These are phyloP conservation scores for Caranx melampygus DNA, from an alignment of 2,113 vertebrate species.

Conservation along the genomic window DNA sequence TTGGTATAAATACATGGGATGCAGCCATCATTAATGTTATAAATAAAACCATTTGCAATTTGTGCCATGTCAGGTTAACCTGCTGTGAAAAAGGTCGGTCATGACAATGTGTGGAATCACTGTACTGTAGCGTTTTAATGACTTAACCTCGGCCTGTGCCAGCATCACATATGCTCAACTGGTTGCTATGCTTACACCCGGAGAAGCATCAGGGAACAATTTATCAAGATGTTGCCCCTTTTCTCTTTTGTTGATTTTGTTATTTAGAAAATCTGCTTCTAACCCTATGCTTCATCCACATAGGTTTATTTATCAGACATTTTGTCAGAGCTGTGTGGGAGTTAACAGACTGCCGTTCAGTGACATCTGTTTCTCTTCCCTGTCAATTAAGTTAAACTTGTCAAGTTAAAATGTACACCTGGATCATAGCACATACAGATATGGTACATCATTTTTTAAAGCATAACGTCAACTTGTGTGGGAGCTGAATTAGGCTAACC, in stretches of 20 bases:
- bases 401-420: not conserved
- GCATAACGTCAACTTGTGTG: conserved; percentile 1
- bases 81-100: not conserved
- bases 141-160: not conserved
- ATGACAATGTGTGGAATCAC: not conserved
- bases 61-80: not conserved
- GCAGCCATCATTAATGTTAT: not conserved
- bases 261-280: not conserved
- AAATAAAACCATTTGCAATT: not conserved
- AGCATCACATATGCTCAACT: not conserved
- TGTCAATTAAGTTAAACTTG: conserved; percentile 14
- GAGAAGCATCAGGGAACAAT: not conserved
- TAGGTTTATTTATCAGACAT: not conserved
- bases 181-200: not conserved
- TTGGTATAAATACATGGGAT: not conserved
- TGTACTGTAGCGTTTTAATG: not conserved
- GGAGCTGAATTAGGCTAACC: not conserved
- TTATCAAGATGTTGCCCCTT: not conserved
- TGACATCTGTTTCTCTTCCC: not conserved
- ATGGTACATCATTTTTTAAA: conserved; percentile 6
- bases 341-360: not conserved
- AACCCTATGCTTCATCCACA: not conserved
- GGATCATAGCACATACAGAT: not conserved
- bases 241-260: not conserved
- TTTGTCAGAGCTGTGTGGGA: not conserved